Evolutionary conservation across 2,888 invertebrate genomes (phyloP).

Genomic region (Drosophila mayaguana): DNA sequence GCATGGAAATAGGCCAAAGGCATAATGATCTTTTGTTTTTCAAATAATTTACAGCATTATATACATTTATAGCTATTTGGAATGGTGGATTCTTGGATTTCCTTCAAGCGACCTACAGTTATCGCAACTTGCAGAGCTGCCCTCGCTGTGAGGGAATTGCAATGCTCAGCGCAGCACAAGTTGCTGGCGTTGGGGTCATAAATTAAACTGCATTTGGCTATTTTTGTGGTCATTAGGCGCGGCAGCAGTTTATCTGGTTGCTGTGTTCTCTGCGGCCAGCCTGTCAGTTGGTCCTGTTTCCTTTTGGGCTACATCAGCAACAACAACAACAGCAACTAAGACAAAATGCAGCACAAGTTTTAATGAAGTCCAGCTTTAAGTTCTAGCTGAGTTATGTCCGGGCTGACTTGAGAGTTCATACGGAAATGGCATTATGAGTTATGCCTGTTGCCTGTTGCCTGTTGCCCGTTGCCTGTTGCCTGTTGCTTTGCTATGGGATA

Average conservation of each 20-base stretch:
- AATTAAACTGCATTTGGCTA: slow-evolving; percentile 77
- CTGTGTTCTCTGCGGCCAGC: slow-evolving; percentile 21
- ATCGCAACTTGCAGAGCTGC: slow-evolving; percentile 7
- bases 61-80: too few species aligned
- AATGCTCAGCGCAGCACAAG: slow-evolving; percentile 24
- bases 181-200: slow-evolving; percentile 61
- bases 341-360: slow-evolving; percentile 60
- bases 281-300: slow-evolving; percentile 51
- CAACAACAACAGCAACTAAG: slow-evolving; percentile 12
- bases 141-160: slow-evolving; percentile 31
- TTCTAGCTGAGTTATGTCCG: slow-evolving; percentile 50
- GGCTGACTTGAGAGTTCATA: slow-evolving; percentile 40
- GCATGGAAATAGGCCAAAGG: too few species aligned
- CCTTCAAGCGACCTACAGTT: background rate
- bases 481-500: background rate
- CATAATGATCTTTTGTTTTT: too few species aligned
- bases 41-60: too few species aligned
- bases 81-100: too few species aligned
- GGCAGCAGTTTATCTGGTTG: slow-evolving; percentile 67
- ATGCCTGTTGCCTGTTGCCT: slow-evolving; percentile 52
- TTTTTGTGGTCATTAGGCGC: slow-evolving; percentile 77
- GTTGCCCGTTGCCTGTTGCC: background rate
- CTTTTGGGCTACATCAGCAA: slow-evolving; percentile 25
- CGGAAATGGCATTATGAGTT: slow-evolving; percentile 75
- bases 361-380: slow-evolving; percentile 72